Evolutionary conservation across 2,797 vertebrate genomes (phyloP), one percentile per base, ranked within the genome.

Genomic region (Anabacerthia variegaticeps): DNA sequence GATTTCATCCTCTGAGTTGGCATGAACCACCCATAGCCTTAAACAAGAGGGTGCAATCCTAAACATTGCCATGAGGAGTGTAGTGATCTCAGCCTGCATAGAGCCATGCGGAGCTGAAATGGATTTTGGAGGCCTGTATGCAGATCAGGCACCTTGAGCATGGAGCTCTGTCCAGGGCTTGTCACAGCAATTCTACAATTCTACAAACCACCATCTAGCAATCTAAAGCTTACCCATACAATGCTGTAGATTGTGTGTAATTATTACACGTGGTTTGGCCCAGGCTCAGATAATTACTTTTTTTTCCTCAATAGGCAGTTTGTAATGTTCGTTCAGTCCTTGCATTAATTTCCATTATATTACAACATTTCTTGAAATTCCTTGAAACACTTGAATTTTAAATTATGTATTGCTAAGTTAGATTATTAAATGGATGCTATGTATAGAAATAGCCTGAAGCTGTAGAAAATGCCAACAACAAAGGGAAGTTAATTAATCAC

Each of bases 401-500:
- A 90, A 96, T 96, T 81, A 85, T 77, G 22, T 84, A 83, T 92
- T 95, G 83, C 85, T 93, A 92, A 95, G 68, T 95, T 95, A 77
- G 88, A 93, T 91, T 94, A 73, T 93, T 96, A 88, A 97, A 92
- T 82, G 68, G 85, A 34, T 96, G 69, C 92, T 90, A 34, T 63
- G 69, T 79, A 74, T 86, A 94, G 96, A 84, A 90, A 72, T 76
- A 79, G 91, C 93, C 94, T 79, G 71, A 92, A 95, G 91, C 62
- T 79, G 89, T 83, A 96, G 95, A 92, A 95, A 92, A 96, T 82
- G 62, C 62, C 59, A 74, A 56, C 1, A 48, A 89, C 58, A 84
- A 94, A 95, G 0, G 21, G 85, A 95, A 91, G 72, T 90, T 96
- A 96, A 96, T 97, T 96, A 96, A 92, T 81, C 93, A 51, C 91